phyloP scores from a whole-genome alignment of 2,113 vertebrate species.

The Cyprinodon variegatus region DNA sequence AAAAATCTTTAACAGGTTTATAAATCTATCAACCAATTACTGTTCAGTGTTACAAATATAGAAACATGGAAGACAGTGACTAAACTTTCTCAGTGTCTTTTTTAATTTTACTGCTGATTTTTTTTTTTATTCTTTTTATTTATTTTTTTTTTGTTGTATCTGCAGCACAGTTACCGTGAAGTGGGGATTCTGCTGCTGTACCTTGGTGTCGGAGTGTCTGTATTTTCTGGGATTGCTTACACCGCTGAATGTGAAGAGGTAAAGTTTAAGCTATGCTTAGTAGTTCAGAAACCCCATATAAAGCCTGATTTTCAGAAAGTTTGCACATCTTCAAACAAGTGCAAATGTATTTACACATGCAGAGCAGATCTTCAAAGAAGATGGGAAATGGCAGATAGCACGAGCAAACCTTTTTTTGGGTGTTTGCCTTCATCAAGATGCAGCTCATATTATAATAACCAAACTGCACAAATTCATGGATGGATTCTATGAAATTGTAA shows the following conservation, averaged over 20 bases:
- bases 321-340: too few relatives aligned
- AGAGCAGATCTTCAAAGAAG: too few relatives aligned
- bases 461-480: too few relatives aligned
- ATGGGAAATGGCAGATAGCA: too few relatives aligned
- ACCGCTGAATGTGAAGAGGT: conserved; percentile 92
- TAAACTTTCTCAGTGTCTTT: background rate
- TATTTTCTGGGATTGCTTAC: conserved; percentile 95
- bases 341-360: too few relatives aligned
- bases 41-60: background rate
- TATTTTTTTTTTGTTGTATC: conserved; percentile 44
- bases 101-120: background rate
- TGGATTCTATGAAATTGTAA: too few relatives aligned
- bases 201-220: conserved; percentile 91
- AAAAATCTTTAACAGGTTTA: too few relatives aligned
- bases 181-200: conserved; percentile 96
- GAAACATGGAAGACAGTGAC: background rate
- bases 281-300: background rate
- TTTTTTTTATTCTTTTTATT: background rate
- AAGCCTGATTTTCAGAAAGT: too few relatives aligned
- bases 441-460: too few relatives aligned
- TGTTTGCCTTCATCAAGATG: too few relatives aligned
- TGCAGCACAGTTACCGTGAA: conserved; percentile 97
- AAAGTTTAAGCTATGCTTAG: background rate
- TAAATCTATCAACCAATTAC: background rate
- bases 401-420: too few relatives aligned